phyloP scores from a whole-genome alignment of 2,888 invertebrate species.

The Syrphus vitripennis region DNA sequence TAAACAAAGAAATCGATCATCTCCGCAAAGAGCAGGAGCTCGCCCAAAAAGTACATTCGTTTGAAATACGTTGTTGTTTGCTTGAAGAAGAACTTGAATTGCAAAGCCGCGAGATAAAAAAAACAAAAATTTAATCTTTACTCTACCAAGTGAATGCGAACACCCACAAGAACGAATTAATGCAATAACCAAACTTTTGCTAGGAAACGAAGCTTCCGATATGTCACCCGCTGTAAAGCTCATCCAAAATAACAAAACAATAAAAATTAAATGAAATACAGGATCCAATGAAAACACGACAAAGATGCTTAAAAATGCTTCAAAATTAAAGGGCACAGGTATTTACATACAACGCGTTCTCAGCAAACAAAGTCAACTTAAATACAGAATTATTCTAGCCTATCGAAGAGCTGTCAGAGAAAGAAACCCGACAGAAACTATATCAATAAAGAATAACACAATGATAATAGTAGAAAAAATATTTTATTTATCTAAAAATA shows the following conservation, averaged over 20 bases:
- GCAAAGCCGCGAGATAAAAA: too few species aligned
- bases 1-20: neutral
- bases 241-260: neutral
- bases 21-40: neutral
- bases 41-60: neutral
- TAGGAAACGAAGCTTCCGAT: neutral
- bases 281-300: too few species aligned
- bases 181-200: neutral
- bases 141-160: neutral
- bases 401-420: too few species aligned
- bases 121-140: neutral
- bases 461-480: neutral
- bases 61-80: neutral
- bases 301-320: too few species aligned
- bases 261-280: too few species aligned
- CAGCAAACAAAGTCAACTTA: neutral
- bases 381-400: neutral
- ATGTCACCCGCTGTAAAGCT: neutral
- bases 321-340: too few species aligned
- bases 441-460: neutral
- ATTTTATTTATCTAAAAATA: neutral
- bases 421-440: neutral
- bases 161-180: neutral
- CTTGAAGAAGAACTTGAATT: neutral
- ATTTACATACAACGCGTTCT: neutral